Evolutionary conservation across 2,888 invertebrate species (phyloP).

Genomic region (Orthonevra nobilis): DNA sequence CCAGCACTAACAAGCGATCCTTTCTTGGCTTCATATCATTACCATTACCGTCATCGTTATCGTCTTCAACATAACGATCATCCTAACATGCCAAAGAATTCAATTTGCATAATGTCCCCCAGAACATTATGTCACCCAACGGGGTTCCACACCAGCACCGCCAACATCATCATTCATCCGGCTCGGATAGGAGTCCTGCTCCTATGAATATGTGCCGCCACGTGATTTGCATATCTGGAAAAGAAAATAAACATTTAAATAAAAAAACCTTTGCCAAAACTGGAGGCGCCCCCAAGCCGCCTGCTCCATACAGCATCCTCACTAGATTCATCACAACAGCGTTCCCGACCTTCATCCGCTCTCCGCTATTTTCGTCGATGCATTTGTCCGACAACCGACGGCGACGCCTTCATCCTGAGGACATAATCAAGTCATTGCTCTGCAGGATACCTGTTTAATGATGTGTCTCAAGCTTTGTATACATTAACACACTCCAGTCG

Average conservation of each 20-base stretch:
- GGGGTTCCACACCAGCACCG: conserved; percentile 25
- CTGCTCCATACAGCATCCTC: neutral
- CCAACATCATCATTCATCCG: conserved; percentile 29
- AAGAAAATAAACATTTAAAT: too few relatives aligned
- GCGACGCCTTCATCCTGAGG: neutral
- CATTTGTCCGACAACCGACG: too few relatives aligned
- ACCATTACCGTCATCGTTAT: conserved; percentile 16
- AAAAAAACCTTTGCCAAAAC: conserved; percentile 30
- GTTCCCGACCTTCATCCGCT: conserved; percentile 41
- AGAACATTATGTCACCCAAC: conserved; percentile 43
- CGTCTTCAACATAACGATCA: conserved; percentile 48
- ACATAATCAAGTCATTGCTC: conserved; percentile 54
- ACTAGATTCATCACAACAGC: conserved; percentile 42
- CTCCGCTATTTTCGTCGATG: conserved; percentile 32
- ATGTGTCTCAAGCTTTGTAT: conserved; percentile 53
- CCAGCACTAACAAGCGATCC: too few relatives aligned
- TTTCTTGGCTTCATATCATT: too few relatives aligned
- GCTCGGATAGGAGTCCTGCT: neutral
- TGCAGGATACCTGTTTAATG: conserved; percentile 52
- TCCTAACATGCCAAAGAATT: conserved; percentile 65
- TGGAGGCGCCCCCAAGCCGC: conserved; percentile 4
- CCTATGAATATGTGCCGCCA: conserved; percentile 18
- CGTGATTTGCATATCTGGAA: conserved; percentile 60
- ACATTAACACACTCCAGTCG: conserved; percentile 53
- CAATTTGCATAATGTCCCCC: conserved; percentile 62